Conservation (phyloP, 2,113 vertebrate genomes). For the Blennius ocellaris region DNA sequence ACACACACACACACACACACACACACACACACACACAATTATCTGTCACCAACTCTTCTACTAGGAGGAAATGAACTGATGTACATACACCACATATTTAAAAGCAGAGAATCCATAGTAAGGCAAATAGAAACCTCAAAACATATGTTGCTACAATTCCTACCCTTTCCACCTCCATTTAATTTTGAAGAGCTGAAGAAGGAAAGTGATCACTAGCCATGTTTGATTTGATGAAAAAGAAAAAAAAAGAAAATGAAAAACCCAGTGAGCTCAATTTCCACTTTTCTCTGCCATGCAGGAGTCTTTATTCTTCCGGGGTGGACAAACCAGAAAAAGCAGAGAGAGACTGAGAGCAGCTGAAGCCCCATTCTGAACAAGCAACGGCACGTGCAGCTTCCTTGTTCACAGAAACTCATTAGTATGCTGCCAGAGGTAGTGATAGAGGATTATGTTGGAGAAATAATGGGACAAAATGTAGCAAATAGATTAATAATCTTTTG, state of each 20-base stretch:
- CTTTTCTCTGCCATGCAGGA: slow-evolving; percentile 65
- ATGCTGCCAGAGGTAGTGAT: slow-evolving; percentile 89
- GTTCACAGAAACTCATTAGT: slow-evolving; percentile 90
- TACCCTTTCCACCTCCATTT: slow-evolving; percentile 53
- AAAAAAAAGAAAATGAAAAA: too few relatives aligned
- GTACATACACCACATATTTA: slow-evolving; percentile 48
- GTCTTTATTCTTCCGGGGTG: slow-evolving; percentile 81
- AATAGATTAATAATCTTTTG: slow-evolving; percentile 82
- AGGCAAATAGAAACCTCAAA: slow-evolving; percentile 31
- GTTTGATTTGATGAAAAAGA: slow-evolving; percentile 70
- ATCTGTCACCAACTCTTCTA: slow-evolving; percentile 55
- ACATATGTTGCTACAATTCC: slow-evolving; percentile 29
- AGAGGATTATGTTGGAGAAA: slow-evolving; percentile 89
- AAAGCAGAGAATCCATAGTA: slow-evolving; percentile 46
- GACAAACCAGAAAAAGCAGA: slow-evolving; percentile 32
- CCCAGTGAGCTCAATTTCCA: slow-evolving; percentile 64
- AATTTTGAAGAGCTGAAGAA: slow-evolving; percentile 59
- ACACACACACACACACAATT: slow-evolving; percentile 53
- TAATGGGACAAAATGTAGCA: slow-evolving; percentile 87
- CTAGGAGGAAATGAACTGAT: slow-evolving; percentile 58
- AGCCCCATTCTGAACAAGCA: slow-evolving; percentile 87
- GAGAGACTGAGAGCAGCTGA: slow-evolving; percentile 51
- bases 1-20: too few relatives aligned
- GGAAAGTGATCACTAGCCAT: slow-evolving; percentile 71
- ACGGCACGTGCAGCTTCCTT: slow-evolving; percentile 79